A percentile compares a stretch with the other conserved stretches of the same genome.
These are phyloP conservation scores for Megamerina dolium DNA, from an alignment of 2,888 invertebrate genomes.

Conservation along the genomic window DNA sequence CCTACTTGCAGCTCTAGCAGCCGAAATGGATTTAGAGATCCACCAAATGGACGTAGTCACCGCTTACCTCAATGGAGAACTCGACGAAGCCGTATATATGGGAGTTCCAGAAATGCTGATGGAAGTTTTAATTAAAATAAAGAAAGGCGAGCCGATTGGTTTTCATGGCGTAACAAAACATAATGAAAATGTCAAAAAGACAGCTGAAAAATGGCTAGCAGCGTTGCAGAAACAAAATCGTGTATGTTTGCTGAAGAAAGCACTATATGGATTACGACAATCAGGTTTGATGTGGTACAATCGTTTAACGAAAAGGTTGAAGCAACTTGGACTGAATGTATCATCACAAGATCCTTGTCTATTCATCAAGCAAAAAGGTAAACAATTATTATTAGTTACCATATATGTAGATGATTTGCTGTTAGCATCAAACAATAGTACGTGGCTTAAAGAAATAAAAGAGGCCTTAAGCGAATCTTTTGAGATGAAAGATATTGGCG, in stretches of 20 bases:
- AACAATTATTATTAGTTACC: conserved; percentile 12
- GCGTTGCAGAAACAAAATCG: conserved; percentile 5
- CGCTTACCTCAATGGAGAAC: conserved; percentile 13
- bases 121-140: background rate
- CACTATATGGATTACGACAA: conserved; percentile 15
- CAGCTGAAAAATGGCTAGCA: conserved; percentile 7
- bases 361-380: conserved; percentile 12
- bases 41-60: conserved; percentile 17
- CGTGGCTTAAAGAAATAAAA: conserved; percentile 13
- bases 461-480: conserved; percentile 8
- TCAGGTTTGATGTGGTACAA: conserved; percentile 13
- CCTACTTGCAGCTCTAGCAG: conserved; percentile 2
- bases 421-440: conserved; percentile 15
- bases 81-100: conserved; percentile 11
- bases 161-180: background rate
- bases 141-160: background rate
- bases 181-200: background rate
- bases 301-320: conserved; percentile 8
- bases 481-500: conserved; percentile 20
- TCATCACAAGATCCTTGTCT: conserved; percentile 15
- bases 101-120: background rate
- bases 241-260: conserved; percentile 15
- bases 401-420: conserved; percentile 19
- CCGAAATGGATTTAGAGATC: background rate
- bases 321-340: conserved; percentile 14